Base-by-base conservation (phyloP, 1,140 invertebrate species). In the Cylas formicarius region DNA sequence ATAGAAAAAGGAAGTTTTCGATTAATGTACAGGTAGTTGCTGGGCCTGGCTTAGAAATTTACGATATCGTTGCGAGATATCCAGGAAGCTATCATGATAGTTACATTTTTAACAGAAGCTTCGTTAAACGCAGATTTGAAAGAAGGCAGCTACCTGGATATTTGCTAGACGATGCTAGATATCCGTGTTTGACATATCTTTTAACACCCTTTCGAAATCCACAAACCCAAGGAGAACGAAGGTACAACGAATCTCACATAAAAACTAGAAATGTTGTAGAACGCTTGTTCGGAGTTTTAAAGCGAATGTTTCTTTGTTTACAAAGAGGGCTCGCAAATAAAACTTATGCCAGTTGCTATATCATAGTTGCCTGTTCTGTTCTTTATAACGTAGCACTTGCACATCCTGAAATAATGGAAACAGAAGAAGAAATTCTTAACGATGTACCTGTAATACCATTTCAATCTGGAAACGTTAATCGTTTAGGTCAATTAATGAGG, bases 231-330 rank as follows among this genome's bases (percentile, higher is more conserved):
- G 55, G 17, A 31, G 60, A 66, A 36, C 19, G 44, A 3, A 29
- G 44, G 16, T 67, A 63, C 33, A 67, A 65, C 43, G 51, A 54
- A 23, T 36, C 60, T 11, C 61, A 67, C 36, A 63, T 63, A 6
- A 45, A 52, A 21, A 66, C 66, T 13, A 18, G 62, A 32, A 68
- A 63, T 49, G n/a, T 24, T 9, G 47, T 68, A 42, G 66, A 67
- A 48, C 26, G 63, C 17, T 13, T 17, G 4, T 66, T 57, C 53
- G 65, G 61, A 1, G 33, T 60, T 9, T 66, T 47, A 56, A 65
- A 63, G 36, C 43, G 55, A 43, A n/a, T n/a, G n/a, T n/a, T n/a
- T n/a, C n/a, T n/a, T n/a, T n/a, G n/a, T n/a, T n/a, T n/a, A n/a
- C n/a, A n/a, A n/a, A n/a, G n/a, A n/a, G n/a, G n/a, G n/a, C n/a